A percentile compares a stretch with the other conserved stretches of the same genome.
phyloP scores from a whole-genome alignment of 2,113 vertebrate genomes.

The Osmerus eperlanus region DNA sequence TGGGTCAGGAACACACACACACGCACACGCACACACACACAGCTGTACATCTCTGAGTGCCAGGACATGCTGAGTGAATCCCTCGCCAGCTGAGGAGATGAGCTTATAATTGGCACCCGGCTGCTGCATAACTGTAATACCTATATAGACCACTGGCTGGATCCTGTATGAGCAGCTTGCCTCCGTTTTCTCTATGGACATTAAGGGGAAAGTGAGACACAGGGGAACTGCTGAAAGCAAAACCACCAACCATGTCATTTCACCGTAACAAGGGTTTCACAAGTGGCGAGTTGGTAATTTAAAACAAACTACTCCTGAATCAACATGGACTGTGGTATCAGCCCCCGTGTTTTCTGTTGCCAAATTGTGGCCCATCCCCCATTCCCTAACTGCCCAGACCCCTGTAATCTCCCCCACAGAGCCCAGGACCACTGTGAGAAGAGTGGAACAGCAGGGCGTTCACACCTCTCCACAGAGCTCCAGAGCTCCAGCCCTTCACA shows the following conservation, averaged over 20 bases:
- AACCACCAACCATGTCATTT: constrained; percentile 28
- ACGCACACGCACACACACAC: constrained; percentile 7
- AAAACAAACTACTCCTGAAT: constrained; percentile 27
- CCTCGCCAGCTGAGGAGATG: no score
- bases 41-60: constrained; percentile 28
- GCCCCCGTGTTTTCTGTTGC: constrained; percentile 25
- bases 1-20: constrained; percentile 17
- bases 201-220: background rate
- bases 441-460: constrained; percentile 58
- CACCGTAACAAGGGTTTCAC: constrained; percentile 26
- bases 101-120: background rate
- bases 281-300: constrained; percentile 34
- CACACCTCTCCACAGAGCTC: constrained; percentile 64
- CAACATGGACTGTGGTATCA: constrained; percentile 20
- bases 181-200: background rate
- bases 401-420: constrained; percentile 22
- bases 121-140: background rate
- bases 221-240: constrained; percentile 11
- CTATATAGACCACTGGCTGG: background rate
- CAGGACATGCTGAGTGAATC: background rate
- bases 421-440: constrained; percentile 40
- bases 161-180: background rate
- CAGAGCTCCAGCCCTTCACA: constrained; percentile 58
- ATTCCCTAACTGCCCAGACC: constrained; percentile 5
- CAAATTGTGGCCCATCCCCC: constrained; percentile 36